Conservation (phyloP, 2,113 vertebrate genomes). For the Gopherus evgoodei region DNA sequence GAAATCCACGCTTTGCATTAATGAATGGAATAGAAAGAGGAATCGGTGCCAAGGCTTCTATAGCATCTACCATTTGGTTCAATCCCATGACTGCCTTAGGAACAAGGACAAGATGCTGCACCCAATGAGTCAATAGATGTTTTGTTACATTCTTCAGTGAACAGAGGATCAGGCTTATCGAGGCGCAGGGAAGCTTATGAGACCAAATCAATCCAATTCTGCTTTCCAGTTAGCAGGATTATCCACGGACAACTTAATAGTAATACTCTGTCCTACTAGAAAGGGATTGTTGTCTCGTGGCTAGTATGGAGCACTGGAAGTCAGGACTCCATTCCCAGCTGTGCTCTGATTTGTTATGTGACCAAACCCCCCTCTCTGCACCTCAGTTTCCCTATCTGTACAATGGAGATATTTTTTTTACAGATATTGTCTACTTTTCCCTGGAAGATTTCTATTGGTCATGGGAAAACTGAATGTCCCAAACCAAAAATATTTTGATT, state of each 20-base stretch:
- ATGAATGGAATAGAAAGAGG: not conserved
- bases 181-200: not conserved
- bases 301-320: not conserved
- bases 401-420: not conserved
- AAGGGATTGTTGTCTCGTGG: rapidly evolving
- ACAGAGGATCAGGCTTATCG: not conserved
- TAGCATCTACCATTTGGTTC: not conserved
- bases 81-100: not conserved
- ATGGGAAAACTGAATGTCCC: not conserved
- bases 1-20: slow-evolving; percentile 61
- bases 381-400: not conserved
- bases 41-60: not conserved
- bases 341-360: not conserved
- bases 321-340: not conserved
- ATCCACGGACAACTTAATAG: not conserved
- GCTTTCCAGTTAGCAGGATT: not conserved
- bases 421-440: not conserved
- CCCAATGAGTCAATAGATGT: not conserved
- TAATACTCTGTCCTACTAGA: not conserved
- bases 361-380: rapidly evolving
- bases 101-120: not conserved
- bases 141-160: not conserved
- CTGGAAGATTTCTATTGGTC: not conserved
- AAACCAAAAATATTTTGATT: not conserved
- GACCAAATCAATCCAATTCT: not conserved